Evolutionary conservation across 1,140 invertebrate genomes (phyloP).

Genomic region (Drosophila aff.): DNA sequence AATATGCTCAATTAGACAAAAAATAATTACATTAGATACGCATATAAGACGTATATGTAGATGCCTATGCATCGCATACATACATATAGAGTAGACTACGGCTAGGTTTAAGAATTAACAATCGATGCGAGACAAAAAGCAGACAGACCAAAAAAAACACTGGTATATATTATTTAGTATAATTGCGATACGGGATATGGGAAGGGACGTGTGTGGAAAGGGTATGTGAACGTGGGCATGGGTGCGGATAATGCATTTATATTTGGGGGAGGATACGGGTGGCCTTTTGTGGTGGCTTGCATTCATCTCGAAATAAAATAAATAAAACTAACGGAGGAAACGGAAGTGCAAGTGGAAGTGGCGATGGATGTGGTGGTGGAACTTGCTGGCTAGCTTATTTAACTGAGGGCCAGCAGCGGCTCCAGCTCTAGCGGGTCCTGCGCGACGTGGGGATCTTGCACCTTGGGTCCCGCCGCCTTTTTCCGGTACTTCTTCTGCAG

Average conservation of each 20-base stretch:
- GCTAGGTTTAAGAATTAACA: conserved; percentile 56
- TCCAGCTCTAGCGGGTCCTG: conserved; percentile 85
- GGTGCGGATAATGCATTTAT: background rate
- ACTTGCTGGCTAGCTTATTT: conserved; percentile 46
- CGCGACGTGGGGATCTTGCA: conserved; percentile 27
- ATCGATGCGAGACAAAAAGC: conserved; percentile 47
- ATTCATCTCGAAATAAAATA: conserved; percentile 54
- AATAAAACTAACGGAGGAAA: conserved; percentile 50
- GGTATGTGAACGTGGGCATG: background rate
- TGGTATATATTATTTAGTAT: conserved; percentile 5
- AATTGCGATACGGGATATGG: conserved; percentile 12
- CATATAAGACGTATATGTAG: conserved; percentile 32
- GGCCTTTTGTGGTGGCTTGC: conserved; percentile 23
- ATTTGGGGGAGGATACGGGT: background rate
- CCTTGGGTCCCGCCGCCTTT: conserved; percentile 85
- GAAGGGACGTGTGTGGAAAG: background rate
- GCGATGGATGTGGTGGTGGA: conserved; percentile 1
- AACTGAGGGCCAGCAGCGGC: conserved; percentile 89
- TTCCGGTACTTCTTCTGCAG: conserved; percentile 87
- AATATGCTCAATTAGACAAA: conserved; percentile 70
- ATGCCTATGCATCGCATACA: conserved; percentile 18
- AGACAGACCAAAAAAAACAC: conserved; percentile 48
- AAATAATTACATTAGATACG: conserved; percentile 67
- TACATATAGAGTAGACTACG: conserved; percentile 54
- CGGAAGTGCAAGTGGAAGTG: conserved; percentile 16